Evolutionary conservation across 1,140 invertebrate genomes (phyloP).

Genomic region (Papilio aristodemus): DNA sequence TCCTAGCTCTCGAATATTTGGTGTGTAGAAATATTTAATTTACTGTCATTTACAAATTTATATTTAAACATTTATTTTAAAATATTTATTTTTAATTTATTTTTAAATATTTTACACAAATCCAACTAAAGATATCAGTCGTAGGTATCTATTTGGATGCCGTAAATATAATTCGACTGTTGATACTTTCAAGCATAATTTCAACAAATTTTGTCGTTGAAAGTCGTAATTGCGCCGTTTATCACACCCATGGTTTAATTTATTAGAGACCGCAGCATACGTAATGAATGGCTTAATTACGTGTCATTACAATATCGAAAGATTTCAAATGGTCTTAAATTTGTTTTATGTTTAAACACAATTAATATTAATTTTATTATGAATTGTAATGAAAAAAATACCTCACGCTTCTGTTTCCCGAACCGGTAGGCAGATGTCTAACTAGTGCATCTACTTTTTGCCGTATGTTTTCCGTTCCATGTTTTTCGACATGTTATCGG

Average conservation of each 20-base stretch:
- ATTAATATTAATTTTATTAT: too few relatives aligned
- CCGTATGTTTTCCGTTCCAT: too few relatives aligned
- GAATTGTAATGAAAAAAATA: too few relatives aligned
- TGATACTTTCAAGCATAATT: conserved; percentile 23
- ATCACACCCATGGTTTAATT: conserved; percentile 32
- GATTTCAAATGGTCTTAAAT: not conserved
- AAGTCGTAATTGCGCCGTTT: conserved; percentile 28
- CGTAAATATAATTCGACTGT: conserved; percentile 18
- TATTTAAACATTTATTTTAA: too few relatives aligned
- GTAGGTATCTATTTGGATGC: not conserved
- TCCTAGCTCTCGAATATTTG: too few relatives aligned
- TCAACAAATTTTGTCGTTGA: conserved; percentile 19
- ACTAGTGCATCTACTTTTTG: too few relatives aligned
- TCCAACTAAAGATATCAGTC: not conserved
- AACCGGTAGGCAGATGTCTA: too few relatives aligned
- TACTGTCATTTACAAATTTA: too few relatives aligned
- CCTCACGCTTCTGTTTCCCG: too few relatives aligned
- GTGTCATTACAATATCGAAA: conserved; percentile 22
- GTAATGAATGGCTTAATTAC: conserved; percentile 28
- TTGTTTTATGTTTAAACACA: not conserved
- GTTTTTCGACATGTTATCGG: too few relatives aligned
- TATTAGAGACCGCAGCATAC: conserved; percentile 32
- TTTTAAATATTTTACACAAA: not conserved
- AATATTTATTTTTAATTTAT: too few relatives aligned
- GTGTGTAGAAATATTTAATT: too few relatives aligned